Base-by-base conservation (phyloP, 2,888 invertebrate genomes). In the Drosophila setosimentum region DNA sequence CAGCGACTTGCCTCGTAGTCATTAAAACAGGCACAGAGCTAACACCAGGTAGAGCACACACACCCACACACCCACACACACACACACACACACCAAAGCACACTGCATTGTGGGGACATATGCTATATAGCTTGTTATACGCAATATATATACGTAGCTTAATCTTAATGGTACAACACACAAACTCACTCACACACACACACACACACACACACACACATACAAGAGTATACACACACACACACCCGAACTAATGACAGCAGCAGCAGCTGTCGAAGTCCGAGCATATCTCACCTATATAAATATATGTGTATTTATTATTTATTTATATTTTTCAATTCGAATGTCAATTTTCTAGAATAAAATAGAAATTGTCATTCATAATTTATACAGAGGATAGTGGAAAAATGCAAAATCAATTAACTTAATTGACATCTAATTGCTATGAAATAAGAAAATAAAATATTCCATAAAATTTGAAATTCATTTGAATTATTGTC, bases 11-110 rank as follows among this genome's bases (percentile, higher is more conserved):
- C 73, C 59, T 55, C 49, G 61, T 63, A 54, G 75, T 79, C 87
- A 89, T 83, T 83, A 83, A 83, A 87, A 69, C 64, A 45, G 16
- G 71, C 68, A 62, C 70, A 79, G 63, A 77, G 73, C 66, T 66
- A 69, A 37, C 64, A 48, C 24, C 16, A 24, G 24, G 24, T 16
- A 16, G 53, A 42, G 21, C 42, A 42, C 11, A 35, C 11, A 35
- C 35, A 35, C 16, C 8, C 18, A 18, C 68, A 37, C 64, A 42
- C 37, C 29, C 53, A 67, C 30, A 55, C 63, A 54, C 51, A 42
- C 18, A 13, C 40, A 63, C 40, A 55, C 53, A 68, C 37, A 49
- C 32, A 30, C 5, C 30, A 32, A 29, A 18, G 33, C 50, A 18
- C 16, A n/a, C 54, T 45, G n/a, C 10, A 49, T 37, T 40, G 32